Base-by-base conservation (phyloP, 2,888 invertebrate genomes). In the Siphlonurus alternatus region DNA sequence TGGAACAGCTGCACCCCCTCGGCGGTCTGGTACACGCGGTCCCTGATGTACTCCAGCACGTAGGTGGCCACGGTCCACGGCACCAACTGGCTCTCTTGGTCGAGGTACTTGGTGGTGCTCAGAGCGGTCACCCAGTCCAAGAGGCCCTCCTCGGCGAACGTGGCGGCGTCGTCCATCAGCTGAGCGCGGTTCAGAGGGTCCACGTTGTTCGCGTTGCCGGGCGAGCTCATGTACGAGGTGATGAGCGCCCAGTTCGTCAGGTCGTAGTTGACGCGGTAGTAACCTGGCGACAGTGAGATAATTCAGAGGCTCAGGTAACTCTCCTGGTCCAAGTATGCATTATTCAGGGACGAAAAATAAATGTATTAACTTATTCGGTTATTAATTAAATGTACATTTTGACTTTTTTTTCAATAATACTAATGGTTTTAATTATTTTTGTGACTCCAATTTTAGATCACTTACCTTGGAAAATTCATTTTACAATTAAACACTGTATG, bases 221-320 rank as follows among this genome's bases (percentile, higher is more conserved):
- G 56, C 3, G 23, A n/a, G 15, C 38, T 66, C 0, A 83, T 71
- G 0, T 80, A 80, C 2, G 74, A 68, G 61, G 74, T 76, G 0
- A 84, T 72, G 0, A 81, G 68, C 61, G 78, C 75, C 84, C 84
- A 84, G 71, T 83, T 83, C 25, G 72, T 73, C 51, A 73, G 69
- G 70, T 84, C 83, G 72, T 84, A 84, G 72, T 83, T 84, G 0
- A 84, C 83, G 60, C 83, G 74, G 73, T 82, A 84, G 72, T 81
- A 83, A 1, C 83, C 83, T 83, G 71, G 23, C 68, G n/a, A n/a
- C n/a, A n/a, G n/a, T n/a, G n/a, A n/a, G n/a, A n/a, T n/a, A n/a
- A n/a, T n/a, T n/a, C n/a, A n/a, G n/a, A n/a, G n/a, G n/a, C n/a
- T n/a, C n/a, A n/a, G n/a, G n/a, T n/a, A n/a, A n/a, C n/a, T n/a